Evolutionary conservation across 2,113 vertebrate species (phyloP).

Genomic region (Bubalus kerabau): DNA sequence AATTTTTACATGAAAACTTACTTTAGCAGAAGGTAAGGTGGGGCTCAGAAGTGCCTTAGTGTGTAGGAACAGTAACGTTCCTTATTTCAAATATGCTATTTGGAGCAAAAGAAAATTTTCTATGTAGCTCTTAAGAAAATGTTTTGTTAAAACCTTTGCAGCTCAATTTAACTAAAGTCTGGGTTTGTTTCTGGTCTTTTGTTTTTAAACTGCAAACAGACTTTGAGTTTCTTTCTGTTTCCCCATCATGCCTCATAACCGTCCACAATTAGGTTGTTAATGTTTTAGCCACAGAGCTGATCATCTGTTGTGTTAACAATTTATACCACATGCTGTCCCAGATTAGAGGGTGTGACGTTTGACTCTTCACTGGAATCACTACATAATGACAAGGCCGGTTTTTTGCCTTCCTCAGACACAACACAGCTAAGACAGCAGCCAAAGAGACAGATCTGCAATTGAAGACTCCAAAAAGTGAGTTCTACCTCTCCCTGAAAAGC

Average conservation of each 20-base stretch:
- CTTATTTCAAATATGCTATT: conserved; percentile 9
- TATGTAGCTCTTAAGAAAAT: neutral
- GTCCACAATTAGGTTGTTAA: neutral
- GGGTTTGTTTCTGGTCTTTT: neutral
- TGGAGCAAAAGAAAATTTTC: neutral
- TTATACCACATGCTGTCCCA: neutral
- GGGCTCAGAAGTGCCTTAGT: neutral
- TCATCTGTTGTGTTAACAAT: neutral
- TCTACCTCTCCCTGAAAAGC: neutral
- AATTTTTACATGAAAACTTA: neutral
- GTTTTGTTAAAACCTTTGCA: neutral
- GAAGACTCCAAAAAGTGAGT: neutral
- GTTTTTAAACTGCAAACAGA: neutral
- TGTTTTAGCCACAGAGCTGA: neutral
- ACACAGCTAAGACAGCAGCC: neutral
- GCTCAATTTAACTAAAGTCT: neutral
- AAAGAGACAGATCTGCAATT: neutral
- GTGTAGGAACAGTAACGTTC: neutral
- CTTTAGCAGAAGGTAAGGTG: neutral
- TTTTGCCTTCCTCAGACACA: neutral
- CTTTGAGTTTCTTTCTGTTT: neutral
- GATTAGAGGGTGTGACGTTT: neutral
- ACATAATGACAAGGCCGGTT: neutral
- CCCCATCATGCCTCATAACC: neutral
- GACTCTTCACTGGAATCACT: neutral